Evolutionary conservation across 2,113 vertebrate species (phyloP), one percentile per base, ranked within the genome.

Genomic region (Oenanthe melanoleuca): DNA sequence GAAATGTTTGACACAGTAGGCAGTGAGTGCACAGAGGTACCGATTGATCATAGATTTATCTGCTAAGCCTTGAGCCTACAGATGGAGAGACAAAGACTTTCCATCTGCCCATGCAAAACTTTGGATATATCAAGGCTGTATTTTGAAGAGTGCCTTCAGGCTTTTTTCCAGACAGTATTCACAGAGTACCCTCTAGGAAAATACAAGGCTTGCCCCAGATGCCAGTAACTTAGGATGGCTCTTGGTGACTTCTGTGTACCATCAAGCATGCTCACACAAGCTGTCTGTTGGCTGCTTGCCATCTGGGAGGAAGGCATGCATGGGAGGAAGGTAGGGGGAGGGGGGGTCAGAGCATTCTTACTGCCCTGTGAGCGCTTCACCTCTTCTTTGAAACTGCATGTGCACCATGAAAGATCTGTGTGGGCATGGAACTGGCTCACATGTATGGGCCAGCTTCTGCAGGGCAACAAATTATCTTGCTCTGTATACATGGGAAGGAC

Each of bases 221-320:
- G 92, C 65, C 91, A n/a, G 26, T 56, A 70, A 65, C 67, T 77
- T 78, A 9, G 0, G 5, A 5, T 52, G 72, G 72, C 80, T 84
- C 80, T 64, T 73, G 64, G 82, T 80, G 86, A 90, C 86, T 96
- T 55, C 47, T 72, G 52, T 74, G 75, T 63, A 86, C 67, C 56
- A 50, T 93, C 56, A 80, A 9, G 75, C 44, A 5, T 86, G 79
- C 64, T 90, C 75, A 88, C 86, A 50, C 90, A 93, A 83, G 82
- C 95, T 95, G 94, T 78, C 77, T 90, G 29, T 47, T 95, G 95
- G 80, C 92, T 28, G 34, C 69, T 73, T 66, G 86, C 86, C 86
- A 47, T 37, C 12, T 0, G 11, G 60, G 71, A 94, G 65, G 64
- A 56, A 63, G 52, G 25, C n/a, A 1, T 11, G 34, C 20, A 60